These are phyloP conservation scores for Planococcus citri DNA, from an alignment of 1,140 invertebrate species.

Conservation along the genomic window DNA sequence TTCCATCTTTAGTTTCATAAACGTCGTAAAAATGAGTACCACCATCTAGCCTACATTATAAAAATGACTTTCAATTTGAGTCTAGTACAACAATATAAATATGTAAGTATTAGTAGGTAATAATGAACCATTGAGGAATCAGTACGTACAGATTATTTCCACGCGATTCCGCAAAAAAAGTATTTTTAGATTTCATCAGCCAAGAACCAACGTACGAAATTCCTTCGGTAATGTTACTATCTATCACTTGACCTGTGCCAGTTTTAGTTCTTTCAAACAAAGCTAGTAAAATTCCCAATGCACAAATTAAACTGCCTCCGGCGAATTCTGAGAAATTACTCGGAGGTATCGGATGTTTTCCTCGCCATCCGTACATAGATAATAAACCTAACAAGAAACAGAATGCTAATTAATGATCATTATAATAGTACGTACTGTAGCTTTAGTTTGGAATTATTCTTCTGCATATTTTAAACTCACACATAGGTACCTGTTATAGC, in stretches of 20 bases:
- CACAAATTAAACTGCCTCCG: conserved; percentile 82
- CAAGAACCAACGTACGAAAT: conserved; percentile 79
- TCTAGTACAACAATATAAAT: too few relatives aligned
- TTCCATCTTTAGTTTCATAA: conserved; percentile 85
- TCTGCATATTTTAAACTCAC: too few relatives aligned
- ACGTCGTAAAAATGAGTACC: conserved; percentile 83
- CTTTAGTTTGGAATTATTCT: too few relatives aligned
- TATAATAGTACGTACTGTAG: too few relatives aligned
- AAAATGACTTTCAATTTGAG: too few relatives aligned
- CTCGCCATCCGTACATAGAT: conserved; percentile 58
- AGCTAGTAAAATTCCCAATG: conserved; percentile 79
- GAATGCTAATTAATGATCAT: too few relatives aligned
- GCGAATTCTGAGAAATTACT: conserved; percentile 90
- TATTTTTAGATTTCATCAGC: conserved; percentile 52
- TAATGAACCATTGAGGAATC: too few relatives aligned
- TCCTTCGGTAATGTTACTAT: conserved; percentile 80
- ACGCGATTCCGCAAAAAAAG: conserved; percentile 51
- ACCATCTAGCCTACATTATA: conserved; percentile 52
- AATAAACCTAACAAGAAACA: conserved; percentile 52
- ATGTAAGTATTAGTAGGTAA: too few relatives aligned
- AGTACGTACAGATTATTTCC: conserved; percentile 53
- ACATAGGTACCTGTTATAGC: conserved; percentile 77
- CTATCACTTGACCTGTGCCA: conserved; percentile 69
- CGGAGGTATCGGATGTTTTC: conserved; percentile 63
- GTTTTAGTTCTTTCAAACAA: conserved; percentile 68